These are phyloP conservation scores for Drosophila orosa DNA, from an alignment of 1,140 invertebrate species.

Conservation along the genomic window DNA sequence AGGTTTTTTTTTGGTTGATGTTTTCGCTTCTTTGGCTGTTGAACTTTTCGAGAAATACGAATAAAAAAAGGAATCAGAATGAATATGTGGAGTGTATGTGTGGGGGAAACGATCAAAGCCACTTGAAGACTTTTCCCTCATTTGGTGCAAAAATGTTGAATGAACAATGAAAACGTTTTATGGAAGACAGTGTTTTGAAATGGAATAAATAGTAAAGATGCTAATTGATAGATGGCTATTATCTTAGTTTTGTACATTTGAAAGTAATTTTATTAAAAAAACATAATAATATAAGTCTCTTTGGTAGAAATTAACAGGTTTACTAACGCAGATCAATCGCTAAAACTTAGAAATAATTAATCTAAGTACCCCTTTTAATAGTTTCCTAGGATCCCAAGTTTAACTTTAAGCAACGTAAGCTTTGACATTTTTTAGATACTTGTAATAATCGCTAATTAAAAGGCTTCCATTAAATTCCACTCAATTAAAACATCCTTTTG, in stretches of 20 bases:
- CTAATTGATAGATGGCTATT: neutral
- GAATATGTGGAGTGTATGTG: conserved; percentile 13
- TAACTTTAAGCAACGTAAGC: neutral
- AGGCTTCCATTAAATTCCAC: neutral
- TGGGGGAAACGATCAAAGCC: conserved; percentile 16
- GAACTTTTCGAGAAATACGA: conserved; percentile 57
- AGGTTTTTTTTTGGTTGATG: conserved; percentile 16
- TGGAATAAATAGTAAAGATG: neutral
- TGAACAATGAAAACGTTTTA: conserved; percentile 45
- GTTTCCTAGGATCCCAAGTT: too few relatives aligned
- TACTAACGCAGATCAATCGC: too few relatives aligned
- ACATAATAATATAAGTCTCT: too few relatives aligned
- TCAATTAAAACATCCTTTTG: neutral
- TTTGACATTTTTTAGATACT: neutral
- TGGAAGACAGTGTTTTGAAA: neutral
- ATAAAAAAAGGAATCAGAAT: conserved; percentile 31
- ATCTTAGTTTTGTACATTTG: too few relatives aligned
- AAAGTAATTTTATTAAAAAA: too few relatives aligned
- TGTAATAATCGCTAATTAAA: neutral
- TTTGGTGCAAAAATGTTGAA: conserved; percentile 73
- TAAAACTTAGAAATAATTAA: too few relatives aligned
- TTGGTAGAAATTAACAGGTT: too few relatives aligned
- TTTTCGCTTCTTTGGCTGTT: conserved; percentile 55
- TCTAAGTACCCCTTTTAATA: too few relatives aligned
- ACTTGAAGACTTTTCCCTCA: conserved; percentile 72